Conservation (phyloP, 2,797 vertebrate species). For the Chaetodon trifasciatus region DNA sequence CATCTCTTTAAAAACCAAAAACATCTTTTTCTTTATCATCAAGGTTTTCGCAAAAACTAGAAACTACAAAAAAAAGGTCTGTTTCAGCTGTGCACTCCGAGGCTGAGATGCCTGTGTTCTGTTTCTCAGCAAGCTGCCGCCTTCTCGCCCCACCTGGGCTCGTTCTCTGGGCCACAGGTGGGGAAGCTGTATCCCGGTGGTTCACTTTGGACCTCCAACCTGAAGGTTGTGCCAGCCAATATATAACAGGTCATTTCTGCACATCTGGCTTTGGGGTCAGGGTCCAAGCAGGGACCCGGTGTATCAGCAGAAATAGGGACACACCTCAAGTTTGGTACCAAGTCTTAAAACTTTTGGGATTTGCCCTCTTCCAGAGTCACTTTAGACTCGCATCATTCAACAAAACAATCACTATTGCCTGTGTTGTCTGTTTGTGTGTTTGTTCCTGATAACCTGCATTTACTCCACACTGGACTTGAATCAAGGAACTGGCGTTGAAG, state of each 20-base stretch:
- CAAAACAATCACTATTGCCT: constrained; percentile 87
- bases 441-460: constrained; percentile 75
- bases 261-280: constrained; percentile 61
- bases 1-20: constrained; percentile 85
- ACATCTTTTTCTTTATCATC: constrained; percentile 77
- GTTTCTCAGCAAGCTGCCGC: constrained; percentile 72
- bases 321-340: constrained; percentile 80
- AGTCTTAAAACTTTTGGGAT: constrained; percentile 80
- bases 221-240: constrained; percentile 46
- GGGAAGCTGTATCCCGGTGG: constrained; percentile 70
- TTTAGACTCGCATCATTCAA: constrained; percentile 75
- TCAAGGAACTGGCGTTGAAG: constrained; percentile 68
- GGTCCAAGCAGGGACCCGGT: constrained; percentile 51
- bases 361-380: constrained; percentile 79
- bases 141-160: constrained; percentile 59
- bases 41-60: constrained; percentile 74
- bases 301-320: constrained; percentile 70
- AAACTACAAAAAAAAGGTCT: constrained; percentile 60
- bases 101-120: constrained; percentile 70
- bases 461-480: constrained; percentile 83
- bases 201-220: constrained; percentile 54
- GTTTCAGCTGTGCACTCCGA: constrained; percentile 75
- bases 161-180: constrained; percentile 34
- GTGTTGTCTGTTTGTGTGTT: constrained; percentile 66
- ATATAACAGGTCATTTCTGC: constrained; percentile 57